phyloP scores from a whole-genome alignment of 1,140 invertebrate species.

The Melitaea cinxia region DNA sequence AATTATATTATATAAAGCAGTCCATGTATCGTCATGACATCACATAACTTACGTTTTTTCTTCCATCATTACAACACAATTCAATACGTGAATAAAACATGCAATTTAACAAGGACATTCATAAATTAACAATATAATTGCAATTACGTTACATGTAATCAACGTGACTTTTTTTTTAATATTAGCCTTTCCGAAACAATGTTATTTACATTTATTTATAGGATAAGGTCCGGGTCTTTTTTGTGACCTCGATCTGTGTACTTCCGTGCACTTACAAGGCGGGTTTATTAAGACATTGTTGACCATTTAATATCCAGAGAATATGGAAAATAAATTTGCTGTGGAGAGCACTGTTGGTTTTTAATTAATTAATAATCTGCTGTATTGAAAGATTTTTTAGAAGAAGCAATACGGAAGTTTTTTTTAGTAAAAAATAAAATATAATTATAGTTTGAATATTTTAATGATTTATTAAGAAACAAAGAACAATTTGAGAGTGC shows the following conservation, averaged over 20 bases:
- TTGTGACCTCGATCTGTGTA: neutral
- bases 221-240: neutral
- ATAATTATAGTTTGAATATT: too few species aligned
- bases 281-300: too few species aligned
- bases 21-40: neutral
- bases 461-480: too few species aligned
- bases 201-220: neutral
- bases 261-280: neutral
- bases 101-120: neutral
- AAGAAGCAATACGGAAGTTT: too few species aligned
- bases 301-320: too few species aligned
- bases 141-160: neutral
- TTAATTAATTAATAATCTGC: too few species aligned
- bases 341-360: too few species aligned
- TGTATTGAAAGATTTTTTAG: too few species aligned
- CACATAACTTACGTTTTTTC: neutral
- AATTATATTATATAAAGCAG: neutral
- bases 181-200: neutral
- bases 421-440: too few species aligned
- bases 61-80: neutral
- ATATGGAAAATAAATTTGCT: too few species aligned
- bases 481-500: too few species aligned
- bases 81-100: neutral
- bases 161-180: neutral
- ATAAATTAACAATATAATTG: neutral